Conservation (phyloP, 2,113 vertebrate species). For the Catharus fuscescens region DNA sequence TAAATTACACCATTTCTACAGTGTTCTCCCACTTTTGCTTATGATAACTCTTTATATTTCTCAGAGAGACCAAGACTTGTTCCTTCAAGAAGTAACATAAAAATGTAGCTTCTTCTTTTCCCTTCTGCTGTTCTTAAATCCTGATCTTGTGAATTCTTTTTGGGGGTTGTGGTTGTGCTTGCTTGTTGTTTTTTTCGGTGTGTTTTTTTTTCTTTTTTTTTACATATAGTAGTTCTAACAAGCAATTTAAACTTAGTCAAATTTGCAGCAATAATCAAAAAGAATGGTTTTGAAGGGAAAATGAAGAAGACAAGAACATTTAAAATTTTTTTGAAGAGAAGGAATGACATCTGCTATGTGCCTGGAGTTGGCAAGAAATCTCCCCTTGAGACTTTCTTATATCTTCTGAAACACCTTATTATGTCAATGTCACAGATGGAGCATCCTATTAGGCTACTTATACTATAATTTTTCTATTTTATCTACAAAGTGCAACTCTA, state of each 20-base stretch:
- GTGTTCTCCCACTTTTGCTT: background rate
- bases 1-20: background rate
- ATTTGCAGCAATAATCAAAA: background rate
- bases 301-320: background rate
- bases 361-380: background rate
- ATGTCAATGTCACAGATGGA: slow-evolving; percentile 22
- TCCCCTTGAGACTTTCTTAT: background rate
- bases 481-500: slow-evolving; percentile 6
- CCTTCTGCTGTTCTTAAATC: background rate
- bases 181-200: background rate
- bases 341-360: slow-evolving; percentile 27
- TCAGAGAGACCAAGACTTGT: background rate
- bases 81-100: background rate
- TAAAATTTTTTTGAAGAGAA: background rate
- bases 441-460: background rate
- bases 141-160: background rate
- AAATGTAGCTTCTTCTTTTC: background rate
- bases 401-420: background rate
- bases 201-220: background rate
- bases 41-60: background rate
- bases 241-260: background rate
- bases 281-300: background rate
- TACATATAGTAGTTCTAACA: background rate
- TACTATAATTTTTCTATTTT: slow-evolving; percentile 1
- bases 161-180: background rate